Evolutionary conservation across 2,797 vertebrate species (phyloP).

Genomic region (Coregonus ussuriensis): DNA sequence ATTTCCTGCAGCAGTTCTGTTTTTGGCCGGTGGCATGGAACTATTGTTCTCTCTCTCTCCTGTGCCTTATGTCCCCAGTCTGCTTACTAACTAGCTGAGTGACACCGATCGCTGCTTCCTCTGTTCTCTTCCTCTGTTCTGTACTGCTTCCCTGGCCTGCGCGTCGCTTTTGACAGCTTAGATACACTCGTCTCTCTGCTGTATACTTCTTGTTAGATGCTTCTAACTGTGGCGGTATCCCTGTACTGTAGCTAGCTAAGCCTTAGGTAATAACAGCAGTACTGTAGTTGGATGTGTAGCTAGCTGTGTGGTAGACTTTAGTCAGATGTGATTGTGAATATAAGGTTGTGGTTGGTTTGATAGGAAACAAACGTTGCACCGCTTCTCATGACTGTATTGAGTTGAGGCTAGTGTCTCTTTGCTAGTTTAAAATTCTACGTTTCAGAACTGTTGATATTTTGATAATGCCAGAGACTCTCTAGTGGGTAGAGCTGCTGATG

Average conservation of each 20-base stretch:
- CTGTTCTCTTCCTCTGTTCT: not conserved
- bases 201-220: not conserved
- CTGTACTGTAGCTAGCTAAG: not conserved
- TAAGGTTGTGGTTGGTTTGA: not conserved
- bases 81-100: slow-evolving; percentile 5
- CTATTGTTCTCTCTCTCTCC: slow-evolving; percentile 76
- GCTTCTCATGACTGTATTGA: too few species aligned
- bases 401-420: not conserved
- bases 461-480: not conserved
- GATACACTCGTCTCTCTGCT: not conserved
- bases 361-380: too few species aligned
- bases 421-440: not conserved
- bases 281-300: not conserved
- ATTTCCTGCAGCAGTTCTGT: slow-evolving; percentile 97
- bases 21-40: slow-evolving; percentile 97
- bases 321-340: not conserved
- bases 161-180: not conserved
- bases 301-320: not conserved
- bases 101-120: not conserved
- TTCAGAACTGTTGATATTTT: not conserved
- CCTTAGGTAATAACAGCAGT: not conserved
- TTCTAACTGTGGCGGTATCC: not conserved
- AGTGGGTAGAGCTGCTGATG: not conserved
- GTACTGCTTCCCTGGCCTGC: not conserved
- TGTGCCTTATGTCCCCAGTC: slow-evolving; percentile 40